Evolutionary conservation across 2,888 invertebrate species (phyloP).

Genomic region (Rhorus exstirpatorius): DNA sequence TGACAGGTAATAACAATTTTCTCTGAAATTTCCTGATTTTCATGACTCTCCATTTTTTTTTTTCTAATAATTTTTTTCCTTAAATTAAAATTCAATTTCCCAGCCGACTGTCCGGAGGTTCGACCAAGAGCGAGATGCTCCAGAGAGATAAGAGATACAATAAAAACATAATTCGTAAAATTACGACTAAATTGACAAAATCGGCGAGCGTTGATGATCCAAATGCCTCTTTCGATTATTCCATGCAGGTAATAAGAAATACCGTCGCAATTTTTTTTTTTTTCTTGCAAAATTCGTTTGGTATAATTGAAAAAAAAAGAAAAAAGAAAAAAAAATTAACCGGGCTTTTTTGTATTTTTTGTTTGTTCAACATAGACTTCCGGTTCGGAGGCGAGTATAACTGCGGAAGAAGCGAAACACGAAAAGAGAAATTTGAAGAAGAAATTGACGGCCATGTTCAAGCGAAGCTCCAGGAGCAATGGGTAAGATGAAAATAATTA

Average conservation of each 20-base stretch:
- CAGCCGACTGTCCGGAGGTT: conserved; percentile 93
- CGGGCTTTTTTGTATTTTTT: not conserved
- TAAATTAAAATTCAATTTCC: conserved; percentile 58
- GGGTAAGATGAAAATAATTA: conserved; percentile 73
- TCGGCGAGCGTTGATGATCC: conserved; percentile 93
- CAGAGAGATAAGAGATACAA: conserved; percentile 93
- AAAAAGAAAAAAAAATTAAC: no score
- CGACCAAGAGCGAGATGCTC: conserved; percentile 93
- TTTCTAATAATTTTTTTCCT: conserved; percentile 1
- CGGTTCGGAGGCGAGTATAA: conserved; percentile 83
- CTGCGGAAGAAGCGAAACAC: conserved; percentile 77
- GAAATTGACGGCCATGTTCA: conserved; percentile 94
- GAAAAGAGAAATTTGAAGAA: conserved; percentile 92
- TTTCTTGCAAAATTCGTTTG: not conserved
- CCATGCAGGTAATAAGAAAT: conserved; percentile 80
- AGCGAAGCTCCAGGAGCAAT: conserved; percentile 87
- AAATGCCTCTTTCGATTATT: conserved; percentile 82
- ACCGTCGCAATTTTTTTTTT: not conserved
- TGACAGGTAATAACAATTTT: conserved; percentile 88
- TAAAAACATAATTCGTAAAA: conserved; percentile 93
- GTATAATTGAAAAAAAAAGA: not conserved
- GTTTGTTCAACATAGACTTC: no score
- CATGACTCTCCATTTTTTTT: conserved; percentile 4
- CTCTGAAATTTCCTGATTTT: not conserved
- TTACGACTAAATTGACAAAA: conserved; percentile 93